Base-by-base conservation (phyloP, 2,888 invertebrate genomes). In the Heliconius cydno region DNA sequence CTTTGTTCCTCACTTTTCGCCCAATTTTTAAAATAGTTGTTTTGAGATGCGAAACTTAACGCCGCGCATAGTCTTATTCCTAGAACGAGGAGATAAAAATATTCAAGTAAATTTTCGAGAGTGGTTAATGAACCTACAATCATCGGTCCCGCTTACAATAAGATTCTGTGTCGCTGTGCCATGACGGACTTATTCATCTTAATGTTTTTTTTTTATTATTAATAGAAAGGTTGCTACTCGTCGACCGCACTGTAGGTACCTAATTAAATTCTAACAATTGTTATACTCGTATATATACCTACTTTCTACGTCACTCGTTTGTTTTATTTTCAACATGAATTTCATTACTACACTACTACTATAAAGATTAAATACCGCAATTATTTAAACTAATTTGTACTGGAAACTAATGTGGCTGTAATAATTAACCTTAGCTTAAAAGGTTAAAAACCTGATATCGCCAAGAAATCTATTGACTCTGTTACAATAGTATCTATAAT, bases 311-410 rank as follows among this genome's bases (percentile, higher is more conserved):
- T n/a, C 57, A 57, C 7, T 57, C 7, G 22, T 22, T 7, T 25
- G 25, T n/a, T n/a, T 60, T n/a, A 25, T 34, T 34, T 34, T 6
- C 22, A 22, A 12, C 12, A n/a, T n/a, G 60, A 63, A 60, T 60
- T 9, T n/a, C n/a, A 60, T 60, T 9, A 60, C 28, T 28, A 28
- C 28, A 3, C 3, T 2, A 28, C 28, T 28, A 28, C 28, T 28
- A 9, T 60, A n/a, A 60, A 9, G n/a, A 60, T 10, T n/a, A 60
- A 60, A 60, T 9, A 25, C 10, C 22, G n/a, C 12, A n/a, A 60
- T 60, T 38, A 74, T 63, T 63, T 34, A n/a, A 73, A 74, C 73
- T 15, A 74, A 60, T 63, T 60, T 13, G n/a, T 22, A 63, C n/a
- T 74, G 3, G 25, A 63, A 38, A n/a, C n/a, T n/a, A n/a, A 73